A percentile compares a stretch with the other conserved stretches of the same genome.
These are phyloP conservation scores for Ctenicera cuprea DNA, from an alignment of 2,888 invertebrate species.

Conservation along the genomic window DNA sequence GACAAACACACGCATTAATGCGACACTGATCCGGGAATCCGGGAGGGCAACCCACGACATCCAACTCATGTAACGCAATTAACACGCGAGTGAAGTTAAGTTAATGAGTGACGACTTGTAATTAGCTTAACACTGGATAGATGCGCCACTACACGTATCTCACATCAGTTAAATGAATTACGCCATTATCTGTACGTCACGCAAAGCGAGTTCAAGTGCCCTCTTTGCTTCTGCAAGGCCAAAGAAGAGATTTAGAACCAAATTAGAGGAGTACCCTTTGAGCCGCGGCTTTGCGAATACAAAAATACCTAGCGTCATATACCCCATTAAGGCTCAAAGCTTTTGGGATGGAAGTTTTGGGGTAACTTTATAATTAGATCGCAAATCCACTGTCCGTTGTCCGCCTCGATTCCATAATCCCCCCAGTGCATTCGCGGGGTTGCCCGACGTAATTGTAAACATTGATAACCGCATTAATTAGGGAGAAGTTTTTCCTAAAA, in stretches of 20 bases:
- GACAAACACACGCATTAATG: constrained; percentile 50
- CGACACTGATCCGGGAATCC: constrained; percentile 43
- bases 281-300: constrained; percentile 42
- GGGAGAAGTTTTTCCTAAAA: constrained; percentile 43
- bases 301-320: constrained; percentile 51
- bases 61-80: constrained; percentile 61
- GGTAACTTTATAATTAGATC: constrained; percentile 67
- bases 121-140: constrained; percentile 70
- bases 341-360: constrained; percentile 55
- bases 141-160: constrained; percentile 67
- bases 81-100: constrained; percentile 66
- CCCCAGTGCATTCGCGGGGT: constrained; percentile 53
- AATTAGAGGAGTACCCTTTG: constrained; percentile 42
- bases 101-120: constrained; percentile 71
- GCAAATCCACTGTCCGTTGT: constrained; percentile 59
- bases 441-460: constrained; percentile 57
- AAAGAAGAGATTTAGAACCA: constrained; percentile 49
- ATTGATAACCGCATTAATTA: constrained; percentile 60
- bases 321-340: constrained; percentile 52
- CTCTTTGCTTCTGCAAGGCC: constrained; percentile 36
- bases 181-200: constrained; percentile 57
- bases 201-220: constrained; percentile 50
- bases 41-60: constrained; percentile 48
- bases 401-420: constrained; percentile 53
- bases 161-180: constrained; percentile 63